Evolutionary conservation across 2,113 vertebrate genomes (phyloP).

Genomic region (Anthoscopus minutus): DNA sequence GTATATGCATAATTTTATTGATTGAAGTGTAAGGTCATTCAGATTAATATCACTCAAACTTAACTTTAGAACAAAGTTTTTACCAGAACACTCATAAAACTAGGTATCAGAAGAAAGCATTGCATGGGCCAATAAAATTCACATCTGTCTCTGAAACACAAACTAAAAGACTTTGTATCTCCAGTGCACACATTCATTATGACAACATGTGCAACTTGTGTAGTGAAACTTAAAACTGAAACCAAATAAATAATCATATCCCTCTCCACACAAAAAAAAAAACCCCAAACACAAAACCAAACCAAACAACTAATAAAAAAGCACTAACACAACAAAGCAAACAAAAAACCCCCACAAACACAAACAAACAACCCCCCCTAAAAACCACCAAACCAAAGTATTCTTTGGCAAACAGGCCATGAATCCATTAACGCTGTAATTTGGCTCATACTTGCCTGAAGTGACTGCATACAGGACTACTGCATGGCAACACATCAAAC

Average conservation of each 20-base stretch:
- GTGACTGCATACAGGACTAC: background rate
- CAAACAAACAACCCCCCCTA: background rate
- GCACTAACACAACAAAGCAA: background rate
- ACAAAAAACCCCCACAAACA: background rate
- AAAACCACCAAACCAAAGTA: background rate
- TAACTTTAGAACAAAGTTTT: background rate
- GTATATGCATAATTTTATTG: background rate
- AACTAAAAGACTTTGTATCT: accelerated
- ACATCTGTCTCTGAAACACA: background rate
- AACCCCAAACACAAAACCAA: background rate
- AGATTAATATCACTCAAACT: background rate
- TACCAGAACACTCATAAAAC: background rate
- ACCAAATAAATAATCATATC: background rate
- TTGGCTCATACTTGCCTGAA: background rate
- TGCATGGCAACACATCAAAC: background rate
- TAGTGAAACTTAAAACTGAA: background rate
- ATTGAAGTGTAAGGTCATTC: background rate
- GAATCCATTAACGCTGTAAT: background rate
- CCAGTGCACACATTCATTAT: background rate
- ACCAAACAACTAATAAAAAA: too few relatives aligned
- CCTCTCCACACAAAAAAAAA: background rate
- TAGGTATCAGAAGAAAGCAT: background rate
- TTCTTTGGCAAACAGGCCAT: background rate
- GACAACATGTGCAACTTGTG: background rate
- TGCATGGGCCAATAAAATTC: background rate